phyloP scores from a whole-genome alignment of 2,113 vertebrate genomes.

The Mionectes macconnelli region DNA sequence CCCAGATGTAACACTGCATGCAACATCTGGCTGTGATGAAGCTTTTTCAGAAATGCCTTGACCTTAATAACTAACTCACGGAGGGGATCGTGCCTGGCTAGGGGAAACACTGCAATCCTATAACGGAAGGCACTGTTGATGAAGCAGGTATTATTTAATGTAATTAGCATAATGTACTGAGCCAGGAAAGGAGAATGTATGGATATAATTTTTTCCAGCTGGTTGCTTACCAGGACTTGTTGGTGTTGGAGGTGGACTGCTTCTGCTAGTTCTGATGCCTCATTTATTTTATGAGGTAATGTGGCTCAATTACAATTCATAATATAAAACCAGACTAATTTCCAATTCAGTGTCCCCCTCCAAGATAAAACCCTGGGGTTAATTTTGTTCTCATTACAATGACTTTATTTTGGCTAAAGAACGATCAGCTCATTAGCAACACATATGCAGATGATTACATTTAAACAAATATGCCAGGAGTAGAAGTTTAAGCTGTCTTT shows the following conservation, averaged over 20 bases:
- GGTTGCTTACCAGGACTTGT: not conserved
- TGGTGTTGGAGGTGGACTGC: not conserved
- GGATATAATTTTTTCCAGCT: not conserved
- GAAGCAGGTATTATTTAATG: not conserved
- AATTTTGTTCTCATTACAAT: not conserved
- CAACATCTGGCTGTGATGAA: not conserved
- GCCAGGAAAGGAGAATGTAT: not conserved
- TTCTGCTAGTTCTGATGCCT: not conserved
- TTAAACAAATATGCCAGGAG: not conserved
- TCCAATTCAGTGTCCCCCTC: not conserved
- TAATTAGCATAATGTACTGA: not conserved
- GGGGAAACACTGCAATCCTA: not conserved
- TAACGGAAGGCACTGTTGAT: not conserved
- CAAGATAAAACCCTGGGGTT: conserved; percentile 1
- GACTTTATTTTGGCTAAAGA: conserved; percentile 28
- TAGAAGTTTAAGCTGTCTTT: not conserved
- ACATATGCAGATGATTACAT: not conserved
- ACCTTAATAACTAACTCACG: not conserved
- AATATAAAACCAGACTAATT: not conserved
- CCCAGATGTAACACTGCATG: not conserved
- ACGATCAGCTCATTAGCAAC: not conserved
- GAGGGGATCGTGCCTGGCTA: not conserved
- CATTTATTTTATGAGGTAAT: conserved; percentile 43
- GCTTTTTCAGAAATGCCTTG: not conserved
- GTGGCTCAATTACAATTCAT: not conserved